phyloP scores from a whole-genome alignment of 2,888 invertebrate species.

The Phortica magna region DNA sequence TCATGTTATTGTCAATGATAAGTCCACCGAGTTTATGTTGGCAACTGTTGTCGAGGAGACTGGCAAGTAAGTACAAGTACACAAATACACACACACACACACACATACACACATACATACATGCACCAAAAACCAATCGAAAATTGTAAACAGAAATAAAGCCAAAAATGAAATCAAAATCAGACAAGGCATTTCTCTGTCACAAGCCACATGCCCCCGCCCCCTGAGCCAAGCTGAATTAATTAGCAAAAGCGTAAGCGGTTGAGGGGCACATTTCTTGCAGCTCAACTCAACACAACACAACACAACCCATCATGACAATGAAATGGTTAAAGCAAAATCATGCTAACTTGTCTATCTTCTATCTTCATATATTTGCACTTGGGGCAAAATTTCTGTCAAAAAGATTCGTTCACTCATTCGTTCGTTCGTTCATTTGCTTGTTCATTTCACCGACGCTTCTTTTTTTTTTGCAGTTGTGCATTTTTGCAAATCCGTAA shows the following conservation, averaged over 20 bases:
- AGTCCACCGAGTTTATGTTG: conserved; percentile 93
- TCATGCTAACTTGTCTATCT: not conserved
- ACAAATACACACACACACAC: not conserved
- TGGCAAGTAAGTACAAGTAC: conserved; percentile 83
- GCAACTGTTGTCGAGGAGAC: conserved; percentile 92
- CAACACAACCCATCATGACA: not conserved
- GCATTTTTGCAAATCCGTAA: conserved; percentile 13
- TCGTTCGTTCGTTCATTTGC: not conserved
- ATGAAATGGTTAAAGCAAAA: conserved; percentile 2
- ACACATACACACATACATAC: not conserved
- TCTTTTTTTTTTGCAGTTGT: not conserved
- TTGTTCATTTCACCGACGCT: not conserved
- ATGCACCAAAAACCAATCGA: not conserved
- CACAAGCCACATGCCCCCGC: too few species aligned
- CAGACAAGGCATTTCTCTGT: too few species aligned
- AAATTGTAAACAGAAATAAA: not conserved
- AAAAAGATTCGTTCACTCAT: conserved; percentile 5
- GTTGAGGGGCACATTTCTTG: not conserved
- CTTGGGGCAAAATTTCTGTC: conserved; percentile 8
- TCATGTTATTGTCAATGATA: conserved; percentile 93
- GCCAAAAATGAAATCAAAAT: not conserved
- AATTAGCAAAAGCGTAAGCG: not conserved
- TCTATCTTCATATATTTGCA: not conserved
- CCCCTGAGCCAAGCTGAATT: not conserved
- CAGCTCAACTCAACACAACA: not conserved